Percentiles rank a stretch among this genome's conserved stretches.
These are phyloP conservation scores for Lutjanus campechanus DNA, from an alignment of 2,797 vertebrate species.

Conservation along the genomic window DNA sequence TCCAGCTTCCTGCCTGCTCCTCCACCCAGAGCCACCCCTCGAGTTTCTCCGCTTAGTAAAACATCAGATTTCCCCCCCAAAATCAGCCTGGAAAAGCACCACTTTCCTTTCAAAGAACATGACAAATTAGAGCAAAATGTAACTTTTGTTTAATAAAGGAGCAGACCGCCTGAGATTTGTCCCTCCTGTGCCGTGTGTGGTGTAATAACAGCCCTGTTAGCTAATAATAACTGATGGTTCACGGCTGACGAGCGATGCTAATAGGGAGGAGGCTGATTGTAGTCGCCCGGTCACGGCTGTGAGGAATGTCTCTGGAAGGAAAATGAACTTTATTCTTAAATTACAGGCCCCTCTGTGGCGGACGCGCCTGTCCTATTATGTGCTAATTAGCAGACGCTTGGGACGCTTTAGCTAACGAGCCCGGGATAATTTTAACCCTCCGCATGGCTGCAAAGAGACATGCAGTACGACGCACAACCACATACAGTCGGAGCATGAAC, in stretches of 20 bases:
- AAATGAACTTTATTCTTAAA: constrained; percentile 84
- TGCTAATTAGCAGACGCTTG: constrained; percentile 84
- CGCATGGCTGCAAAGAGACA: constrained; percentile 60
- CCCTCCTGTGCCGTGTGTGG: constrained; percentile 5
- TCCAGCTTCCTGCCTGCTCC: constrained; percentile 31
- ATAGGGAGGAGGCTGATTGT: constrained; percentile 78
- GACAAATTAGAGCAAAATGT: constrained; percentile 45
- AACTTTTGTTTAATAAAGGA: constrained; percentile 25
- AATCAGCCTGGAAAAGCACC: not conserved
- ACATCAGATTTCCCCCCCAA: not conserved
- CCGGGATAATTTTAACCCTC: constrained; percentile 81
- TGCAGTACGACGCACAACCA: constrained; percentile 41
- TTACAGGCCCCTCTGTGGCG: constrained; percentile 74
- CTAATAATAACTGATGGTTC: constrained; percentile 77
- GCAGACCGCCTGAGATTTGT: constrained; percentile 26
- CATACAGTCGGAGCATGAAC: constrained; percentile 57
- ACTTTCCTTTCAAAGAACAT: constrained; percentile 1
- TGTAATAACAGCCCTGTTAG: constrained; percentile 49
- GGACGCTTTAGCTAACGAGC: constrained; percentile 84
- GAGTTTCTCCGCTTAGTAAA: not conserved
- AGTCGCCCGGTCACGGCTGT: constrained; percentile 66
- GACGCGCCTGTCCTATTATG: constrained; percentile 81
- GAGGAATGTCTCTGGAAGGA: constrained; percentile 73
- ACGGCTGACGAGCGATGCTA: constrained; percentile 75
- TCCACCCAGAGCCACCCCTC: not conserved